Base-by-base conservation (phyloP, 92 coral and sea anemone genomes). In the Micromussa lordhowensis region DNA sequence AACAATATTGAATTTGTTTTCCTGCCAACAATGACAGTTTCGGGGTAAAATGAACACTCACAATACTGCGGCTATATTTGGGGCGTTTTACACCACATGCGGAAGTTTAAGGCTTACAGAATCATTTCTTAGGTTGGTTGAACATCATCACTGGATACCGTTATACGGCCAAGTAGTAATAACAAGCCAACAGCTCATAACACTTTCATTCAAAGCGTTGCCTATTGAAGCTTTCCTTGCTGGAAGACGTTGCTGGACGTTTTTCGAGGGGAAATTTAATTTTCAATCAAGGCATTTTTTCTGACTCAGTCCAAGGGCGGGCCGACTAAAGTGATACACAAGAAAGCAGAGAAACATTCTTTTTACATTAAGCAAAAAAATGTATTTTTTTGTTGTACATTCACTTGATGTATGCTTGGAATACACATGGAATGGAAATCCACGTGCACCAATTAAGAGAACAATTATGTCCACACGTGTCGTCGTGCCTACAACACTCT, bases 31-130 rank as follows among this genome's bases (percentile, higher is more conserved):
- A 1, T 1, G 28, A 66, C 75, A 38, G 76, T 81, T 81, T 64
- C 75, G 40, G 40, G 85, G 76, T 66, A 44, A 44, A 64, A 81
- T 66, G 26, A 69, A n/a, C 75, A 38, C 75, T 66, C 18, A 34
- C 22, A 81, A 66, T 16, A 24, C 71, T 7, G 22, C 16, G 75
- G 29, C 22, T 64, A 64, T 55, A 18, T 38, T 38, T 10, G 17
- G 17, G 17, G 32, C 26, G 34, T 24, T 66, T 66, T 9, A 26
- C 32, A 64, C 53, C 32, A 54, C 40, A 68, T 30, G 21, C 22
- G 70, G 70, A 64, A 26, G 32, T n/a, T 26, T 8, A 54, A 7
- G 48, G 48, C 59, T 54, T 54, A 54, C 16, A 14, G 59, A 19
- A 54, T 54, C 59, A 54, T 54, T 54, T 12, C 2, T 0, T 54